Evolutionary conservation across 2,888 invertebrate species (phyloP).

Genomic region (Acanthosepion pharaonis): DNA sequence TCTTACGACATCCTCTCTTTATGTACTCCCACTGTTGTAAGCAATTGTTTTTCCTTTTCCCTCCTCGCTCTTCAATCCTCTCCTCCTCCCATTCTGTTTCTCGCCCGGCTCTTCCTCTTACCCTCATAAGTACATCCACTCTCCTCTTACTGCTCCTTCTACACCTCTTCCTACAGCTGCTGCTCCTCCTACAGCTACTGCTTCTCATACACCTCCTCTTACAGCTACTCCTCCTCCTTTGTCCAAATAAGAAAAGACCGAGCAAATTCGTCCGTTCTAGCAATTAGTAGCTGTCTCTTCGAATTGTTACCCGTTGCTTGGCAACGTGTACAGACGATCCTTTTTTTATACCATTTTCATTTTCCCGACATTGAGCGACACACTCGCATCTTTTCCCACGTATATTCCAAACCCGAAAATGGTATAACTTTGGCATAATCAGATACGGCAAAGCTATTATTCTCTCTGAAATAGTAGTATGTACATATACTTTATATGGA

Average conservation of each 20-base stretch:
- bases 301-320: neutral
- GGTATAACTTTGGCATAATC: neutral
- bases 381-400: neutral
- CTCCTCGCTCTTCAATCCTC: neutral
- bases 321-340: neutral
- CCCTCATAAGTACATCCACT: neutral
- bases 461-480: neutral
- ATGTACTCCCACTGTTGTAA: neutral
- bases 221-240: neutral
- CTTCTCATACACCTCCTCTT: neutral
- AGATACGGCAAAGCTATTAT: neutral
- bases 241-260: slow-evolving; percentile 1
- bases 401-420: neutral
- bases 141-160: neutral
- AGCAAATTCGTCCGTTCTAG: neutral
- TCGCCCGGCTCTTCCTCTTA: neutral
- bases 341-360: neutral
- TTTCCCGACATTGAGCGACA: neutral
- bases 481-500: neutral
- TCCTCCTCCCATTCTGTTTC: neutral
- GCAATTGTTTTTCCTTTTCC: neutral
- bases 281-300: neutral
- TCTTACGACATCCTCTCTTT: neutral
- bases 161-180: neutral
- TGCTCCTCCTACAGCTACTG: neutral